Conservation (phyloP, 2,797 vertebrate genomes). For the Sarcophilus harrisii region DNA sequence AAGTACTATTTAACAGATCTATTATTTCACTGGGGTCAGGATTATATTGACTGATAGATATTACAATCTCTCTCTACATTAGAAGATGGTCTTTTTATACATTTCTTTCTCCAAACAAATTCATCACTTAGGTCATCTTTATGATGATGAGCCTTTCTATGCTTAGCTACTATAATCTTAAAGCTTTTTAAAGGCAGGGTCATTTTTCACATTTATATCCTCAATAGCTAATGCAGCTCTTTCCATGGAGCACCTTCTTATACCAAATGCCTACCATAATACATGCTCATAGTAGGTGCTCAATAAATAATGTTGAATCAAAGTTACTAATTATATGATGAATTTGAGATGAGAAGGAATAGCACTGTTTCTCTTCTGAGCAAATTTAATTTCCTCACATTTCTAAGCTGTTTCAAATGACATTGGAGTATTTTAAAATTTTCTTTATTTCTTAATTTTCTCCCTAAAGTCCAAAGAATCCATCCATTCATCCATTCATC, state of each 20-base stretch:
- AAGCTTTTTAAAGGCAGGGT: too few relatives aligned
- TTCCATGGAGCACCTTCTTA: neutral
- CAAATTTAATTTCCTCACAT: neutral
- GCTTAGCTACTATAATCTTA: too few relatives aligned
- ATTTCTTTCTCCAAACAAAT: too few relatives aligned
- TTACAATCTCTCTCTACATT: too few relatives aligned
- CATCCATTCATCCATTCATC: neutral
- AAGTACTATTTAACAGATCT: too few relatives aligned
- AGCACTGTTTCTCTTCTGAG: constrained; percentile 3
- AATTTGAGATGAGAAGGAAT: neutral
- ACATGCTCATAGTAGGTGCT: neutral
- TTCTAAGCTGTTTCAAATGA: neutral
- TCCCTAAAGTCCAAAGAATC: neutral
- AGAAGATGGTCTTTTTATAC: too few relatives aligned
- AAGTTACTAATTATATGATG: neutral
- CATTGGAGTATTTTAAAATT: neutral
- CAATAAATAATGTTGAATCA: neutral
- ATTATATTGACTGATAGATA: too few relatives aligned
- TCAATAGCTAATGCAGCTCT: too few relatives aligned
- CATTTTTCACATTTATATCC: too few relatives aligned
- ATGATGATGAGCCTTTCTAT: too few relatives aligned
- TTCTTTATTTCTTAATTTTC: neutral
- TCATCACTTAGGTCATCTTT: too few relatives aligned
- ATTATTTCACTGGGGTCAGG: too few relatives aligned
- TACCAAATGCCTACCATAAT: neutral